Base-by-base conservation (phyloP, 2,113 vertebrate species). In the Triplophysa tibetana region DNA sequence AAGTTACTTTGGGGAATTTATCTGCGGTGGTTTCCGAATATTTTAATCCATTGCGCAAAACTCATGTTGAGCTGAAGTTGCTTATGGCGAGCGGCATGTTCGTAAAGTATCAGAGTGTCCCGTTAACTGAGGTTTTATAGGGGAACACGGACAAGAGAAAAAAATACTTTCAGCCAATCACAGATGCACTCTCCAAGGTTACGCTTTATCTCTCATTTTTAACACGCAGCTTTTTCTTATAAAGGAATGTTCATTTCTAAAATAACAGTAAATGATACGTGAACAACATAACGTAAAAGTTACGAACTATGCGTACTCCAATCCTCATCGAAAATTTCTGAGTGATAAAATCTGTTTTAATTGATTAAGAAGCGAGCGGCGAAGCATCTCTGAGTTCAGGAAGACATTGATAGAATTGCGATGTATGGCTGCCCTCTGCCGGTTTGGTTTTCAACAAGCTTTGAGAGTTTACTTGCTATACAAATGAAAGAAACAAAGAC, bases 101-200 rank as follows among this genome's bases (percentile, higher is more conserved):
- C 12, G 63, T 81, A 85, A 29, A 86, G 50, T 77, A 52, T 9
- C 17, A 50, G 60, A 74, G 29, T 65, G 52, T 29, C 58, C 26
- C 63, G 69, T 74, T 78, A 77, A 50, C 70, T 65, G 2, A 23
- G 29, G 38, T 74, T 89, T 91, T 90, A 91, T 91, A 90, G 56
- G 14, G 9, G 13, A 70, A 38, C 69, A 76, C 78, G 77, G n/a
- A 41, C 11, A 58, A 56, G 66, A 75, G 70, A 82, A 79, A 81
- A 38, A 24, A 79, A 64, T 88, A 87, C 81, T 81, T 85, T 81
- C 67, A 87, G 43, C 91, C 92, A 92, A 93, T 91, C 85, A 89
- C 79, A 80, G n/a, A 8, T 67, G 62, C 17, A 73, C 72, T 72
- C 19, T 13, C 45, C 75, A 77, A 77, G 62, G 75, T 66, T 56